A percentile compares a stretch with the other conserved stretches of the same genome.
phyloP scores from a whole-genome alignment of 1,140 invertebrate species.

The Drosophila kanapiae region DNA sequence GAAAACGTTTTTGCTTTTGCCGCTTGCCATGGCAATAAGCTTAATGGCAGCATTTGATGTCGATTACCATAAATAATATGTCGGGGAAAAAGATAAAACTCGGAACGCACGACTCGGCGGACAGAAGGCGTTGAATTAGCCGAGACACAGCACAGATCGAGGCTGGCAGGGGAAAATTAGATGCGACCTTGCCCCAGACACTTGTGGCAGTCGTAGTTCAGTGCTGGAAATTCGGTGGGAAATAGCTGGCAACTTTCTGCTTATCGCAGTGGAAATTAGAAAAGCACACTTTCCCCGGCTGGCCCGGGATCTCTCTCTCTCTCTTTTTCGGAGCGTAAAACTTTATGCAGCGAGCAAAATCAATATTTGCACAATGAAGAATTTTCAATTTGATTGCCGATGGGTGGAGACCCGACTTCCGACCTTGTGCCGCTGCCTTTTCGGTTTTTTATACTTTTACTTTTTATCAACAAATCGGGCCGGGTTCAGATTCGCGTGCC shows the following conservation, averaged over 20 bases:
- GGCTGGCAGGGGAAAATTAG: conserved; percentile 5
- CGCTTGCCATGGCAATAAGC: conserved; percentile 76
- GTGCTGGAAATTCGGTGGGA: conserved; percentile 13
- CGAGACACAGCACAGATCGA: conserved; percentile 3
- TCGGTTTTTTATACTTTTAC: conserved; percentile 22
- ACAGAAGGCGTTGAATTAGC: conserved; percentile 70
- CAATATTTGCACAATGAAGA: conserved; percentile 69
- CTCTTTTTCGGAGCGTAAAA: conserved; percentile 39
- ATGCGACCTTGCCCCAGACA: conserved; percentile 59
- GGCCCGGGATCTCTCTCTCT: conserved; percentile 7
- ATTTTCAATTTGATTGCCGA: conserved; percentile 63
- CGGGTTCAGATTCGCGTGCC: conserved; percentile 44
- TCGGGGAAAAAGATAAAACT: conserved; percentile 36
- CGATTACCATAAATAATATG: conserved; percentile 79
- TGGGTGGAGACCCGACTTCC: conserved; percentile 5
- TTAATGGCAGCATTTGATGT: conserved; percentile 80
- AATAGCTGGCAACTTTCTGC: conserved; percentile 34
- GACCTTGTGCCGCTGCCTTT: conserved; percentile 43
- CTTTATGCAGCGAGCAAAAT: conserved; percentile 63
- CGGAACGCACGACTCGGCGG: conserved; percentile 32
- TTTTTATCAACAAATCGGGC: conserved; percentile 51
- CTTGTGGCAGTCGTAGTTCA: conserved; percentile 57
- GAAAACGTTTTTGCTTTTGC: conserved; percentile 51
- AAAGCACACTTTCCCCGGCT: conserved; percentile 37
- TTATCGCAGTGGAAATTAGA: conserved; percentile 54